These are phyloP conservation scores for Rachycentron canadum DNA, from an alignment of 2,797 vertebrate species.

Conservation along the genomic window DNA sequence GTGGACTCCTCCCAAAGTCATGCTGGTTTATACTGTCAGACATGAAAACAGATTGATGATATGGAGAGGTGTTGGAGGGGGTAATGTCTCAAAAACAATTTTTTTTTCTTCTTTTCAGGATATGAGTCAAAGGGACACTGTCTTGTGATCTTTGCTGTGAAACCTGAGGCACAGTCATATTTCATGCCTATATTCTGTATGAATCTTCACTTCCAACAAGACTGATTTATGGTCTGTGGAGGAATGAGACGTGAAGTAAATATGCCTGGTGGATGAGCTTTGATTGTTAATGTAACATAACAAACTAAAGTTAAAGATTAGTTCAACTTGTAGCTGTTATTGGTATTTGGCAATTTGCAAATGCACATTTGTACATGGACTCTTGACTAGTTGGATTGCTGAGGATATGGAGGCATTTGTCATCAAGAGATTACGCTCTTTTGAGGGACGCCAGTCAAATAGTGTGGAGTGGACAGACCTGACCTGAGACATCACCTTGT, in stretches of 20 bases:
- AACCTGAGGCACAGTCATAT: not conserved
- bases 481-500: not conserved
- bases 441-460: not conserved
- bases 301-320: not conserved
- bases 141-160: not conserved
- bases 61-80: not conserved
- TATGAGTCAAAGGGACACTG: constrained; percentile 9
- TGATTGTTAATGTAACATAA: not conserved
- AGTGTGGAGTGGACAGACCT: not conserved
- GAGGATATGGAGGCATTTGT: not conserved
- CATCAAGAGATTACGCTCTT: not conserved
- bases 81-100: too few relatives aligned
- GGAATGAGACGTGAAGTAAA: not conserved
- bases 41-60: constrained; percentile 24
- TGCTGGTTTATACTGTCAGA: constrained; percentile 22
- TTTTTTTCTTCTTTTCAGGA: too few relatives aligned
- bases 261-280: not conserved
- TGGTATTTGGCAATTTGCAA: not conserved
- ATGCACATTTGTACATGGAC: not conserved
- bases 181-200: not conserved
- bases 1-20: constrained; percentile 37
- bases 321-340: not conserved
- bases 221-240: constrained; percentile 3
- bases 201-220: not conserved
- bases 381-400: not conserved